A percentile compares a stretch with the other conserved stretches of the same genome.
Evolutionary conservation across 1,140 invertebrate species (phyloP).

Genomic region (Stegodyphus mimosarum): DNA sequence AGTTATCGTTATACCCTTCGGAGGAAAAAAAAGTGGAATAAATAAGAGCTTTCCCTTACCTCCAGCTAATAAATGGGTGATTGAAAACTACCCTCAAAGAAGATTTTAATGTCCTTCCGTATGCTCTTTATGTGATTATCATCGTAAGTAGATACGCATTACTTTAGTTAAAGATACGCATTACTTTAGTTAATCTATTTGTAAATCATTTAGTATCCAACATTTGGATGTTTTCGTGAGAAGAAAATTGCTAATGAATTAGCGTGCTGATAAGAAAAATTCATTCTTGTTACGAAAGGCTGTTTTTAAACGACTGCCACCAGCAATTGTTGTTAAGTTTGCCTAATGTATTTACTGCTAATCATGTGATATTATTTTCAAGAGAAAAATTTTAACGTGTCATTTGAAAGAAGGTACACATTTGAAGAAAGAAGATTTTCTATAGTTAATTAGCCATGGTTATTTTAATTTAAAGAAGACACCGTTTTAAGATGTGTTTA

Average conservation of each 20-base stretch:
- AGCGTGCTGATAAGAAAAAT: not conserved
- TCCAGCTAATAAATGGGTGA: conserved; percentile 53
- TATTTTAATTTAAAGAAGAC: too few relatives aligned
- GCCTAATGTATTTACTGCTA: too few relatives aligned
- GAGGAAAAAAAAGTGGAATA: conserved; percentile 16
- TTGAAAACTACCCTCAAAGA: conserved; percentile 25
- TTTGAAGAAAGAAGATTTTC: too few relatives aligned
- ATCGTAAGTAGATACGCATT: not conserved
- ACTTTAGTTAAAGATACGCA: too few relatives aligned
- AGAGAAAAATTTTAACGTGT: too few relatives aligned
- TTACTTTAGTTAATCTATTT: conserved; percentile 30
- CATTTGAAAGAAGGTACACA: too few relatives aligned
- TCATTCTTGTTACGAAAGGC: too few relatives aligned
- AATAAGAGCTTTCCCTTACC: conserved; percentile 37
- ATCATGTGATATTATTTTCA: too few relatives aligned
- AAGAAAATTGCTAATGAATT: not conserved
- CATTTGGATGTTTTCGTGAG: not conserved
- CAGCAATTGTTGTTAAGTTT: too few relatives aligned
- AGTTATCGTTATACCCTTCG: conserved; percentile 29
- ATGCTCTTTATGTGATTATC: conserved; percentile 43
- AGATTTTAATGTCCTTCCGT: conserved; percentile 45
- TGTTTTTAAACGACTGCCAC: too few relatives aligned
- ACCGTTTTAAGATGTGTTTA: too few relatives aligned
- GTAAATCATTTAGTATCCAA: conserved; percentile 25
- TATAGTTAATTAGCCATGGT: too few relatives aligned